Conservation (phyloP, 2,888 invertebrate genomes). For the Esperia sulphurella region DNA sequence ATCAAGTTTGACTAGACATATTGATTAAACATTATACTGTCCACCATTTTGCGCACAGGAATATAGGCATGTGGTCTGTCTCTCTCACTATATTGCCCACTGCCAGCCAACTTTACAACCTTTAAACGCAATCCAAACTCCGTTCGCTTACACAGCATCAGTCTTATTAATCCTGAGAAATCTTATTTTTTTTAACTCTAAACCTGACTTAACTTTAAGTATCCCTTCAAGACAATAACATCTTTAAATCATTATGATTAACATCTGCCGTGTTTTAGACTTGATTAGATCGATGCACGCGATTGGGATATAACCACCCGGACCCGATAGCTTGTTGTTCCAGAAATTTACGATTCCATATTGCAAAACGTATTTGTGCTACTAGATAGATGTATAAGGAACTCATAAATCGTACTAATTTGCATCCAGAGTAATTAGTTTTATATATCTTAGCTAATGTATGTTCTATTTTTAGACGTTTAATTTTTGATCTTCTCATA, state of each 20-base stretch:
- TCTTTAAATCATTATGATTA: too few species aligned
- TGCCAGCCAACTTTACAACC: background rate
- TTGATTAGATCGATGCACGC: constrained; percentile 41
- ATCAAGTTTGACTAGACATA: constrained; percentile 32
- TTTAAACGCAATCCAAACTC: background rate
- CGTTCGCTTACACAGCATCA: background rate
- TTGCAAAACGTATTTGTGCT: constrained; percentile 14
- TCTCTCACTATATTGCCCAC: background rate
- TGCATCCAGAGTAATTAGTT: too few species aligned
- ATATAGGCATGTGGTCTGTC: constrained; percentile 3
- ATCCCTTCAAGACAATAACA: too few species aligned
- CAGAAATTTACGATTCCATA: constrained; percentile 10
- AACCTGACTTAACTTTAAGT: background rate
- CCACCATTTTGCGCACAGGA: constrained; percentile 51
- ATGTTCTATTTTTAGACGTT: too few species aligned
- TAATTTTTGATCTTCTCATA: too few species aligned
- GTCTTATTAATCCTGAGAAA: background rate
- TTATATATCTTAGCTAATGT: too few species aligned
- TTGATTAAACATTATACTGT: constrained; percentile 58
- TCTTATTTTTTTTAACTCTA: background rate
- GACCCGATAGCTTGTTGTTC: constrained; percentile 21
- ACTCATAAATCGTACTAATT: background rate
- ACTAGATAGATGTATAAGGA: background rate
- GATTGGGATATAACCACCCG: constrained; percentile 33
- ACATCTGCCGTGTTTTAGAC: constrained; percentile 1